Base-by-base conservation (phyloP, 2,797 vertebrate species). In the Gephyroberyx darwinii region DNA sequence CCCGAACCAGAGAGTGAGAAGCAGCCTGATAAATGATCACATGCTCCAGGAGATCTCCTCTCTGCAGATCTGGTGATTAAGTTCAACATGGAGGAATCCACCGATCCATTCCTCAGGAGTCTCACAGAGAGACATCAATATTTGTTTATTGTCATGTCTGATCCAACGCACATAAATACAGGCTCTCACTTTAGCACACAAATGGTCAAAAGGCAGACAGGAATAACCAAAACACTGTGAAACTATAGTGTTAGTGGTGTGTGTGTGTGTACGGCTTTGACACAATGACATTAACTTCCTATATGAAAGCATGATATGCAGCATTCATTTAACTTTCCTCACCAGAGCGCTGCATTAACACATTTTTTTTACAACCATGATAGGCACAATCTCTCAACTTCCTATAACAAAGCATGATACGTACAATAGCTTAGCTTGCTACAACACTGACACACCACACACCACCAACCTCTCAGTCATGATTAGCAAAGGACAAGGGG, bases 11-110 rank as follows among this genome's bases (percentile, higher is more conserved):
- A 87, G 77, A 48, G 65, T 65, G 26, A 43, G 74, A 77, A 77
- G 80, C 71, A 90, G 86, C 52, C 90, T 90, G 90, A 90, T 91
- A 89, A 91, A 90, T 83, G 83, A 90, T 92, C 91, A 92, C 91
- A 91, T 93, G 91, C 86, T 90, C 66, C 4, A 47, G 82, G 81
- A 90, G 88, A 88, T 79, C 87, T 91, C 89, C 88, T 89, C 84
- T 89, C 72, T 68, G 87, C 82, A 89, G 89, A 91, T 90, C 89
- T 76, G 83, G 87, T 92, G 91, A 91, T 92, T 86, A 77, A 80
- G 80, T 89, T 84, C 69, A 89, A 87, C 74, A 74, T 79, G 75
- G 83, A 89, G 77, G 84, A 83, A 85, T 84, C 75, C 80, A 82
- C 82, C 48, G 71, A 85, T 26, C 26, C 26, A 26, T 26, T 26